phyloP scores from a whole-genome alignment of 2,797 vertebrate species.

The Sciaenops ocellatus region DNA sequence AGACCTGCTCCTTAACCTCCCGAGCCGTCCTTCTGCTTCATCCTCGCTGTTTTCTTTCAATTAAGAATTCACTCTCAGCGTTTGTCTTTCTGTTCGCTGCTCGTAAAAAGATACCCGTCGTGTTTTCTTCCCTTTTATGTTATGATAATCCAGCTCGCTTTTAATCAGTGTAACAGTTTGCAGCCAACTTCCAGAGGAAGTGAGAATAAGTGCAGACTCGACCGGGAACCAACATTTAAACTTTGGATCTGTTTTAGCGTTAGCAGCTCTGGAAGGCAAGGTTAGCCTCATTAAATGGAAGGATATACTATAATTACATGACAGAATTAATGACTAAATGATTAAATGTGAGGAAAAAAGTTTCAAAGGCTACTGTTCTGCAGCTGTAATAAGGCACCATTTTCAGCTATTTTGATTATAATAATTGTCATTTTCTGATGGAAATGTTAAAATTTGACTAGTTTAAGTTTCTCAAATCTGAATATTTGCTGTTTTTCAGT shows the following conservation, averaged over 20 bases:
- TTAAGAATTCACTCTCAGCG: slow-evolving; percentile 37
- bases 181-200: neutral
- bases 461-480: neutral
- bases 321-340: neutral
- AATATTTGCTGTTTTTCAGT: neutral
- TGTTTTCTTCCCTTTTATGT: neutral
- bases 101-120: slow-evolving; percentile 14
- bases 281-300: neutral
- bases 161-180: neutral
- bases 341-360: neutral
- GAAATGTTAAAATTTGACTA: neutral
- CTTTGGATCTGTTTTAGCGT: neutral
- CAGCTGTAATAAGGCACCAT: neutral
- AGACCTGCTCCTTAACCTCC: slow-evolving; percentile 70
- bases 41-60: slow-evolving; percentile 59
- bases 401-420: neutral
- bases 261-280: neutral
- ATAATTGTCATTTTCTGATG: neutral
- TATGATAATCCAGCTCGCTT: neutral
- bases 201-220: neutral
- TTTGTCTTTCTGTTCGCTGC: slow-evolving; percentile 18
- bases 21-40: slow-evolving; percentile 31
- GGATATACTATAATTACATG: too few relatives aligned
- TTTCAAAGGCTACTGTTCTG: neutral
- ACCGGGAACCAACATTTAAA: neutral